Evolutionary conservation across 2,113 vertebrate species (phyloP), one percentile per base, ranked within the genome.

Genomic region (Festucalex cinctus): DNA sequence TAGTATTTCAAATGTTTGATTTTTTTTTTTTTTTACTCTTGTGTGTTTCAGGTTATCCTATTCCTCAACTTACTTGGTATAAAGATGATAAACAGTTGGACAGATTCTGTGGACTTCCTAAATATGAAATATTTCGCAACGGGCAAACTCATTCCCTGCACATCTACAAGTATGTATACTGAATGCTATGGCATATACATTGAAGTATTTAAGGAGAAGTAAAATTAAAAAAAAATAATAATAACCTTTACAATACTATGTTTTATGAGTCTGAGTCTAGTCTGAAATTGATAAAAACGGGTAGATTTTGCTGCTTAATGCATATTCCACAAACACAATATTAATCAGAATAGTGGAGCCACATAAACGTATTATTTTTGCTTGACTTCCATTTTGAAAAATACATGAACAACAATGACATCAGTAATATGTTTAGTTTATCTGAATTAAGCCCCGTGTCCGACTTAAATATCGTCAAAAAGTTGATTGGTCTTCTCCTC

Each of bases 11-110:
- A 17, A 8, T 24, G 1, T 32, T n/a, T n/a, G n/a, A n/a, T n/a
- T 35, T 49, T 5, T 36, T 48, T 26, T 53, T 6, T 0, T 64
- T 48, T 66, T 41, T 19, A 17, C 17, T 46, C 17, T 46, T 20
- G 44, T 66, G 39, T 61, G 53, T 74, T 74, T 4, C 83, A 99
- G 97, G 97, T 24, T 88, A 95, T 77, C 97, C 97, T 0, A 88
- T 90, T 51, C 97, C 97, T 0, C 94, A 96, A 75, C 82, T 99
- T 80, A 95, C 91, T 0, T 99, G 97, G 97, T 99, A 98, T 69
- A 98, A 95, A 86, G 95, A 99, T 72, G 95, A 99, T 43, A 76
- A 87, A 54, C 95, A 99, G 79, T 90, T 99, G 89, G 97, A 99
- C 82, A 93, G 97, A 80, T 98, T 94, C 79, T 99, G 97, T 76